Base-by-base conservation (phyloP, 2,113 vertebrate species). In the Phylloscopus trochilus region DNA sequence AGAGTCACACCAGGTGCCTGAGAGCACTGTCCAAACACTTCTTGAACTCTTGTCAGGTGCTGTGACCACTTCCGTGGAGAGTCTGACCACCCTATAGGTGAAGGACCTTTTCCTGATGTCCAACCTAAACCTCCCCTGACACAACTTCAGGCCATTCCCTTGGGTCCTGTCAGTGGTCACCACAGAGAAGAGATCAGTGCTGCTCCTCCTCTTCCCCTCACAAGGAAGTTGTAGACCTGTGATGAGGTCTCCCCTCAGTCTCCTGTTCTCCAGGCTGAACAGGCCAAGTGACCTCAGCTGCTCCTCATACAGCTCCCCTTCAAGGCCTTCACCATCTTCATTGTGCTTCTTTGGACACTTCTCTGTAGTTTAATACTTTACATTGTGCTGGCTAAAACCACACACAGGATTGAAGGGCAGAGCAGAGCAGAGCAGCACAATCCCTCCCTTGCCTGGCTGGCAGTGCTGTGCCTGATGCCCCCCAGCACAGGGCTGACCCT, bases 371-470 rank as follows among this genome's bases (percentile, higher is more conserved):
- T 10, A 44, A 44, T 27, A 6, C 27, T 31, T 52, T 44, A 41
- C 3, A 20, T 4, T 56, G 15, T 41, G 21, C 16, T 53, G 8
- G 3, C 33, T 7, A 49, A 59, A 72, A 44, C 47, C 1, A 3
- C 56, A 13, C 4, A 1, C 4, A 31, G 3, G 0, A 15, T 2
- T 39, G 2, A 4, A 56, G 23, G 23, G n/a, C 78, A 46, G 46
- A 51, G n/a, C 78, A 46, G 46, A 51, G 79, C 46, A 27, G 58
- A 35, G 49, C 3, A 0, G 37, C 41, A 27, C 59, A 74, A 19
- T 47, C 59, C 28, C 49, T 56, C n/a, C 59, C 19, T 10, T 56
- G 49, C 23, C 59, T 0, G 0, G n/a, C 82, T 46, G 68, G 37
- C 0, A 2, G 17, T 37, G 68, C 81, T 55, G 59, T 33, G n/a